Evolutionary conservation across 2,888 invertebrate genomes (phyloP).

Genomic region (Geotrupes spiniger): DNA sequence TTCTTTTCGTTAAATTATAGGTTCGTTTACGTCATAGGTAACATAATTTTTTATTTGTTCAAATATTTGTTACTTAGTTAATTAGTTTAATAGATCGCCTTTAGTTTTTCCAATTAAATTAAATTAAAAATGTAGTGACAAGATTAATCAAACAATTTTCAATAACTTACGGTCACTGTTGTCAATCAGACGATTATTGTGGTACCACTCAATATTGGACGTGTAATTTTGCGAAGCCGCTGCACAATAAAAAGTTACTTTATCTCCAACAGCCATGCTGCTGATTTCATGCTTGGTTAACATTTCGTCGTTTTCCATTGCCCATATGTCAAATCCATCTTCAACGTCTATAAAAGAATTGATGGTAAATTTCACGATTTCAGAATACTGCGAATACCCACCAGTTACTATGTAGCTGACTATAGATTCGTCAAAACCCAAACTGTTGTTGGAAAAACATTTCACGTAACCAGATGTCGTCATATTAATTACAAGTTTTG

Average conservation of each 20-base stretch:
- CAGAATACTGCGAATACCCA: constrained; percentile 8
- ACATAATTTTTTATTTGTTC: background rate
- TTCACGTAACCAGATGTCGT: constrained; percentile 48
- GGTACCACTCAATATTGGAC: constrained; percentile 54
- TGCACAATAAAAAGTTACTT: constrained; percentile 57
- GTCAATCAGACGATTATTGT: constrained; percentile 23
- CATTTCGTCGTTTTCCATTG: constrained; percentile 47
- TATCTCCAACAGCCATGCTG: constrained; percentile 54
- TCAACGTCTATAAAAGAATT: constrained; percentile 47
- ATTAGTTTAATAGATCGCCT: too few relatives aligned
- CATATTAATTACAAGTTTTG: constrained; percentile 47
- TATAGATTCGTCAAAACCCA: constrained; percentile 37
- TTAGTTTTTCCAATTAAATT: too few relatives aligned
- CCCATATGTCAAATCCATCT: constrained; percentile 51
- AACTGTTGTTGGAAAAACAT: constrained; percentile 50
- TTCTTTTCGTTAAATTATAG: constrained; percentile 32
- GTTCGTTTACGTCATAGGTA: too few relatives aligned
- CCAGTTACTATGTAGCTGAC: constrained; percentile 33
- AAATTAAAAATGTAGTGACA: too few relatives aligned
- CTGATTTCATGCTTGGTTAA: constrained; percentile 25
- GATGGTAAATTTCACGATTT: background rate
- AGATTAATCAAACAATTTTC: too few relatives aligned
- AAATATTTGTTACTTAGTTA: too few relatives aligned
- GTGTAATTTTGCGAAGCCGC: constrained; percentile 57
- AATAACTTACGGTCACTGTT: constrained; percentile 2